Conservation (phyloP, 2,113 vertebrate genomes). For the Colossoma macropomum region DNA sequence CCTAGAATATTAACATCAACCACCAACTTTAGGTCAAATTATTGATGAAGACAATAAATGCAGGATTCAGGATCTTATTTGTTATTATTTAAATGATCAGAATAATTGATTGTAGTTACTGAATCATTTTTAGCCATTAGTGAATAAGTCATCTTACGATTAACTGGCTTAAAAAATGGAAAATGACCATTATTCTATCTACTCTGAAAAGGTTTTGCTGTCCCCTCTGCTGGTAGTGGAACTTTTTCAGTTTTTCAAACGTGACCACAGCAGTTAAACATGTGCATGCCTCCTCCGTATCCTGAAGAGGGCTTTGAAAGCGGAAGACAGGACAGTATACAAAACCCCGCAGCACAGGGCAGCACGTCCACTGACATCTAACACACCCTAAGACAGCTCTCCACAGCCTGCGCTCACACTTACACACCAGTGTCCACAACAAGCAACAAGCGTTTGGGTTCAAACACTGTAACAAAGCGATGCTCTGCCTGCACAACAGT, state of each 20-base stretch:
- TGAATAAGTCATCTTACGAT: no score
- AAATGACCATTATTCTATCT: constrained; percentile 23
- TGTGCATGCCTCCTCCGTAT: constrained; percentile 51
- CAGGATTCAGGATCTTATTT: no score
- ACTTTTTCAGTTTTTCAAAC: constrained; percentile 42
- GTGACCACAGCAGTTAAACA: constrained; percentile 55
- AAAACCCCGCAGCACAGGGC: constrained; percentile 17
- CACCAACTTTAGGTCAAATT: no score
- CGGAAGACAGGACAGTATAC: constrained; percentile 42
- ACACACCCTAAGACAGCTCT: not conserved
- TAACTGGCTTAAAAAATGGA: not conserved
- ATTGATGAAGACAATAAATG: no score
- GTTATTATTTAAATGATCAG: no score
- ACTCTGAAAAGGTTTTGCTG: constrained; percentile 28
- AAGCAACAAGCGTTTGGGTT: not conserved
- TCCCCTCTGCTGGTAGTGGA: constrained; percentile 22
- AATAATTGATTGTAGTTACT: no score
- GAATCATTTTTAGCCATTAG: no score
- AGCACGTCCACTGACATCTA: constrained; percentile 3
- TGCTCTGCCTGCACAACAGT: no score
- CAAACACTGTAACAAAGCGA: not conserved
- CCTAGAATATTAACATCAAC: no score
- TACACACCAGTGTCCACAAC: not conserved
- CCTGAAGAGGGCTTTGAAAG: constrained; percentile 40
- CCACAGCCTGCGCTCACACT: not conserved